Evolutionary conservation across 92 coral and sea anemone genomes (phyloP).

Genomic region (Bergia puertoricense): DNA sequence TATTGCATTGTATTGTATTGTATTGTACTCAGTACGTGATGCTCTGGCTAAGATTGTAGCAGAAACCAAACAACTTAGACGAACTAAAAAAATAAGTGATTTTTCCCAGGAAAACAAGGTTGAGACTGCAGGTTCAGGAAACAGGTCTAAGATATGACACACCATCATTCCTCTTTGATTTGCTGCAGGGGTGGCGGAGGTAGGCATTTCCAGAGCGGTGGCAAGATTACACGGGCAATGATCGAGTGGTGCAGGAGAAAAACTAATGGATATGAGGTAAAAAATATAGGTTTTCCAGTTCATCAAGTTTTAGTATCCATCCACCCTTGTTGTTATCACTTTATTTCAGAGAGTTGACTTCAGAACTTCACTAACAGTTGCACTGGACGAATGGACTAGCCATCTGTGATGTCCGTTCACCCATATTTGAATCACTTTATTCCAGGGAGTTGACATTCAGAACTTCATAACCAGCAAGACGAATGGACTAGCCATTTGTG

Average conservation of each 20-base stretch:
- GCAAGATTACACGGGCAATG: conserved; percentile 74
- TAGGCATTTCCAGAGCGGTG: conserved; percentile 63
- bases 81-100: not conserved
- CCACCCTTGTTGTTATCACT: too few species aligned
- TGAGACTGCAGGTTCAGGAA: too few species aligned
- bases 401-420: too few species aligned
- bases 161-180: not conserved
- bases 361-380: too few species aligned
- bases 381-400: too few species aligned
- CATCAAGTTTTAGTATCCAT: not conserved
- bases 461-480: conserved; percentile 97
- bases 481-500: not conserved
- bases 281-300: not conserved
- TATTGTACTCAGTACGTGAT: too few species aligned
- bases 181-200: conserved; percentile 57
- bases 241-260: conserved; percentile 94
- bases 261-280: conserved; percentile 86
- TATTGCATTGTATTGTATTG: too few species aligned
- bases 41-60: too few species aligned
- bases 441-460: conserved; percentile 84
- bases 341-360: too few species aligned
- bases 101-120: not conserved
- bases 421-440: not conserved
- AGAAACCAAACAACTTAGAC: too few species aligned
- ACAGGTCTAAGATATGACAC: too few species aligned